phyloP scores from a whole-genome alignment of 2,888 invertebrate genomes.

The Altica lythri region DNA sequence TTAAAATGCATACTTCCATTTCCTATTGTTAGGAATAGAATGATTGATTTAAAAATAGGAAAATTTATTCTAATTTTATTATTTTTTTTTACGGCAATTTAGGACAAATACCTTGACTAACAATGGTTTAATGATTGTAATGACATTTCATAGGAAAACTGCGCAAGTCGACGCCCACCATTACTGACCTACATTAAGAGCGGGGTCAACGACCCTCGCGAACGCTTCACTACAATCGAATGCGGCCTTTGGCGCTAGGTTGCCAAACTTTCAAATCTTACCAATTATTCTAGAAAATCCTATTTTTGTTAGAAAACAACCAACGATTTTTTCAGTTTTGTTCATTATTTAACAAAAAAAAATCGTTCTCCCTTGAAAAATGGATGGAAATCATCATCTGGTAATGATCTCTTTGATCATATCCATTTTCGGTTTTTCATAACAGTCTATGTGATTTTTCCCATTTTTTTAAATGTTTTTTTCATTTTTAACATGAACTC shows the following conservation, averaged over 20 bases:
- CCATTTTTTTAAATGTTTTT: too few relatives aligned
- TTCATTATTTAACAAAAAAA: too few relatives aligned
- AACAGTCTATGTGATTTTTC: too few relatives aligned
- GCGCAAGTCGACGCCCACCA: constrained; percentile 55
- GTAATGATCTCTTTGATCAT: too few relatives aligned
- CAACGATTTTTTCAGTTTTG: too few relatives aligned
- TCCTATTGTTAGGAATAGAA: neutral
- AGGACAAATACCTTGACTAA: constrained; percentile 28
- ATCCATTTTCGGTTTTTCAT: too few relatives aligned
- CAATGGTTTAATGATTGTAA: constrained; percentile 37
- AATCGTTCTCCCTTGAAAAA: too few relatives aligned
- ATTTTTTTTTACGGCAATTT: constrained; percentile 14
- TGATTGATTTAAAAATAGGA: neutral
- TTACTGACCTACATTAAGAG: constrained; percentile 56
- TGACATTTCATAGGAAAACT: constrained; percentile 43
- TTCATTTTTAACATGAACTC: too few relatives aligned
- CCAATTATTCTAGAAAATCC: too few relatives aligned
- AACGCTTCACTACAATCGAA: constrained; percentile 48
- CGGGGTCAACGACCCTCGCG: constrained; percentile 51
- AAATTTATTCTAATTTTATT: constrained; percentile 6
- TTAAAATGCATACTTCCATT: constrained; percentile 3
- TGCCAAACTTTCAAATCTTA: too few relatives aligned
- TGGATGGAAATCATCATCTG: too few relatives aligned
- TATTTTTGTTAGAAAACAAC: too few relatives aligned
- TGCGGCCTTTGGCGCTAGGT: constrained; percentile 31